phyloP scores from a whole-genome alignment of 2,888 invertebrate species.

The Campaea margaritaria region DNA sequence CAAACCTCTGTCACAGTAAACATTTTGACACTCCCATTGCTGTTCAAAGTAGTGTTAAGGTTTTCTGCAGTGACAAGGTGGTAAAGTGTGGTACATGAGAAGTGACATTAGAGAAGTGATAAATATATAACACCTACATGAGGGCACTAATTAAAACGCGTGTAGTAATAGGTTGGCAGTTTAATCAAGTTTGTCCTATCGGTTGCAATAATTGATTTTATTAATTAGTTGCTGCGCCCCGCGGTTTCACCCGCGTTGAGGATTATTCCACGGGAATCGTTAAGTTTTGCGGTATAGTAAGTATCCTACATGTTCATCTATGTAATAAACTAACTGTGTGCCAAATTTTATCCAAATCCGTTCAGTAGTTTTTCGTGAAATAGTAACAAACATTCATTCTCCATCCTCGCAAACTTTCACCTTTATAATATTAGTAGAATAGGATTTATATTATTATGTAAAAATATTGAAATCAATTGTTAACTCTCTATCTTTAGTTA shows the following conservation, averaged over 20 bases:
- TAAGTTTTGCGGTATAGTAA: no score
- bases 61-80: constrained; percentile 18
- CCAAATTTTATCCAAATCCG: no score
- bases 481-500: background rate
- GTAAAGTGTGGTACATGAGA: constrained; percentile 36
- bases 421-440: no score
- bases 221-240: no score
- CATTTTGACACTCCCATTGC: background rate
- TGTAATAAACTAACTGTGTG: no score
- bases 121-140: constrained; percentile 38
- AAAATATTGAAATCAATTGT: constrained; percentile 3
- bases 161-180: constrained; percentile 24
- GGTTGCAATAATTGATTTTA: background rate
- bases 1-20: constrained; percentile 21
- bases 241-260: no score
- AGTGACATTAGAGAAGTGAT: constrained; percentile 51
- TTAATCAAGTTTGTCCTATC: constrained; percentile 27
- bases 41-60: background rate
- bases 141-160: constrained; percentile 34
- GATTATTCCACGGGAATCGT: no score
- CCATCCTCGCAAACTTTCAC: no score
- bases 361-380: no score
- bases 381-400: no score
- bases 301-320: no score
- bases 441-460: no score